These are phyloP conservation scores for Tetramorium alpestre DNA, from an alignment of 1,140 invertebrate genomes.

Conservation along the genomic window DNA sequence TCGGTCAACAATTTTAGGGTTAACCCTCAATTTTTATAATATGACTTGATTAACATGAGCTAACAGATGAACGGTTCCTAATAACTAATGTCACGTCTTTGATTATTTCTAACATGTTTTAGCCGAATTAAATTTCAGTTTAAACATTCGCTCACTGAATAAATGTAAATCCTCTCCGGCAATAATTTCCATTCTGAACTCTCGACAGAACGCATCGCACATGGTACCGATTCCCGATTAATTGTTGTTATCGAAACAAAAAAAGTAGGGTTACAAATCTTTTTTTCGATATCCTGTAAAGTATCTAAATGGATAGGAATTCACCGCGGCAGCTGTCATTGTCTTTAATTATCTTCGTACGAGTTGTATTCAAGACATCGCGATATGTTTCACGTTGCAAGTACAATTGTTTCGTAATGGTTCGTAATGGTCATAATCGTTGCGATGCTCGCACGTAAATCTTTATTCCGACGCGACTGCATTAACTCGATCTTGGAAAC, in stretches of 20 bases:
- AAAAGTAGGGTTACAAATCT: neutral
- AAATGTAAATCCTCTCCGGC: neutral
- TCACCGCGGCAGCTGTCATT: neutral
- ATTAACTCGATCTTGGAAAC: constrained; percentile 19
- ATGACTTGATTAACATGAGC: neutral
- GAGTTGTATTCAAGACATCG: neutral
- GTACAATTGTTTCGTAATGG: constrained; percentile 1
- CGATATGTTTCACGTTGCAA: neutral
- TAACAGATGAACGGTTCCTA: neutral
- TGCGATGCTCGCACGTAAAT: neutral
- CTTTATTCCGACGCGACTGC: neutral
- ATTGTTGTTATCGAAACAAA: neutral
- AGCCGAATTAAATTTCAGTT: constrained; percentile 13
- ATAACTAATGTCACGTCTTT: neutral
- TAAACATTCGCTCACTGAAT: neutral
- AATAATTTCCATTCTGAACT: neutral
- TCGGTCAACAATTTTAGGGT: neutral
- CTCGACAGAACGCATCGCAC: neutral
- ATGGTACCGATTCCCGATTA: neutral
- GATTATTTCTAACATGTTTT: neutral
- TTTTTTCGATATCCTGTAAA: neutral
- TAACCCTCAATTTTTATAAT: neutral
- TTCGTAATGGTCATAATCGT: constrained; percentile 13
- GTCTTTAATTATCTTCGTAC: neutral
- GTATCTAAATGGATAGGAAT: neutral